Evolutionary conservation across 2,797 vertebrate genomes (phyloP), one percentile per base, ranked within the genome.

Genomic region (Sebastiscus albofasciatus): DNA sequence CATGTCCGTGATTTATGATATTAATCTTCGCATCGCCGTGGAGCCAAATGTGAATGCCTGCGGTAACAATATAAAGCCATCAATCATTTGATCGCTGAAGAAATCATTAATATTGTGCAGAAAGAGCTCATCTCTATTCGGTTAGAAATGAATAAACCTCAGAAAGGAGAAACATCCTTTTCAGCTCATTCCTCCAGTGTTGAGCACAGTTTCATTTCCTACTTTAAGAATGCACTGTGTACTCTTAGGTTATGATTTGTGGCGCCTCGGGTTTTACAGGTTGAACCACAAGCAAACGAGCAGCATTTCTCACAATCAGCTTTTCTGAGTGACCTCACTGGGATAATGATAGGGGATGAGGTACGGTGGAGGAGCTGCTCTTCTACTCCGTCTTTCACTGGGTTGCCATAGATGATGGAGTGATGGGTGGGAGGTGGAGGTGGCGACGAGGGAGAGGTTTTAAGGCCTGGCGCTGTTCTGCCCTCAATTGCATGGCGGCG

Each of bases 301-400:
- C 66, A 18, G 59, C 85, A 77, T 89, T 89, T 89, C 84, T 84
- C 73, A 33, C 78, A 78, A 90, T 87, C 90, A 82, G 83, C 76
- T 83, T 72, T 70, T 76, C 66, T 71, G 67, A 83, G 77, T 92
- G 92, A 93, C 78, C 85, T 94, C 87, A 91, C 81, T 9, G 80
- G 67, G 85, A 82, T 94, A 94, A 94, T 93, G 89, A 94, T 77
- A 84, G 87, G 85, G 89, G 86, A 61, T 52, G 83, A 67, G 69
- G 72, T 12, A 9, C n/a, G 34, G 77, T 2, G 2, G 67, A 85
- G 64, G 84, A 85, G 86, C 90, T 79, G 67, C 79, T 84, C 84
- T 20, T 72, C 73, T 14, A 1, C 70, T 65, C 64, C 68, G 1
- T 85, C 79, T 72, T 54, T 70, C 67, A 11, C 74, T n/a, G 62